phyloP scores from a whole-genome alignment of 2,888 invertebrate genomes.

The Ellobium chinense region DNA sequence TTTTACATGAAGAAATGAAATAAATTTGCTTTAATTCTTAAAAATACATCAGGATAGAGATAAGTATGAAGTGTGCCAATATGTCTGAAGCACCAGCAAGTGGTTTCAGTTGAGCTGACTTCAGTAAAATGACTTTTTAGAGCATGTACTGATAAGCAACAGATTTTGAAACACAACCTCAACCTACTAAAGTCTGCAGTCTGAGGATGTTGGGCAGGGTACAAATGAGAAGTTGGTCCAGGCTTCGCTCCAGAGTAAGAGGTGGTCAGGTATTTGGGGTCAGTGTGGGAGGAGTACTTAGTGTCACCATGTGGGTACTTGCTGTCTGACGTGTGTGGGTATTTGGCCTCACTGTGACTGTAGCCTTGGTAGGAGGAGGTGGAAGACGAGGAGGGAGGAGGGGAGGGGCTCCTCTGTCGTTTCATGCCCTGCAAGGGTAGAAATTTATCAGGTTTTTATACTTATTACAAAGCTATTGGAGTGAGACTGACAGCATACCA shows the following conservation, averaged over 20 bases:
- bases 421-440: constrained; percentile 70
- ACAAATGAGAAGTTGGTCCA: constrained; percentile 42
- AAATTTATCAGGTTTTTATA: too few species aligned
- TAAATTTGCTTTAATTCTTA: too few species aligned
- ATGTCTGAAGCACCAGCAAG: too few species aligned
- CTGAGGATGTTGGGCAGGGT: constrained; percentile 45
- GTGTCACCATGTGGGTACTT: constrained; percentile 43
- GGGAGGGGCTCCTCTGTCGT: constrained; percentile 73
- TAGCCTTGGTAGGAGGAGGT: constrained; percentile 58
- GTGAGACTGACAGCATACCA: too few species aligned
- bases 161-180: neutral
- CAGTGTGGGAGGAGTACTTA: constrained; percentile 38
- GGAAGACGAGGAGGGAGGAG: constrained; percentile 68
- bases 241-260: constrained; percentile 46
- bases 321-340: constrained; percentile 47
- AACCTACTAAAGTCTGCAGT: constrained; percentile 48
- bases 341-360: constrained; percentile 53
- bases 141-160: too few species aligned
- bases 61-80: too few species aligned
- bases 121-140: too few species aligned
- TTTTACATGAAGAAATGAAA: too few species aligned
- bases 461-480: too few species aligned
- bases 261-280: constrained; percentile 54
- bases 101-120: too few species aligned
- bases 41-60: too few species aligned